Conservation (phyloP, 64 coral and sea anemone species). For the Cladopsammia gracilis region DNA sequence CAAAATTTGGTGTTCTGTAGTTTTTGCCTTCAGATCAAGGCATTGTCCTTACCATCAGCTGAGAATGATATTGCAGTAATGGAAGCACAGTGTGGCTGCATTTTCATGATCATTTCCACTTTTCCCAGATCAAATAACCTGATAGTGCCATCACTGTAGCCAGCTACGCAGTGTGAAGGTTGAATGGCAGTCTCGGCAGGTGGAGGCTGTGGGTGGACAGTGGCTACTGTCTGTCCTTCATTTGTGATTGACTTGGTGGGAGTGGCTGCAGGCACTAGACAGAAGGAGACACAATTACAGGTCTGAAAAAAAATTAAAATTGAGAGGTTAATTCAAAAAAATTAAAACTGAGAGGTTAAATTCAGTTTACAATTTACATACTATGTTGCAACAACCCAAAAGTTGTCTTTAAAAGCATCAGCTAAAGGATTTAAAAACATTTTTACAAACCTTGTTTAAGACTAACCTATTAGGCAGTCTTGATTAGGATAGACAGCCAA, state of each 20-base stretch:
- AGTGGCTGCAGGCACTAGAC: conserved; percentile 67
- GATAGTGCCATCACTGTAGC: conserved; percentile 96
- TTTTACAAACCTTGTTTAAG: no score
- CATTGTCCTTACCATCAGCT: conserved; percentile 78
- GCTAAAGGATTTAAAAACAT: no score
- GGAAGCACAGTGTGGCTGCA: conserved; percentile 92
- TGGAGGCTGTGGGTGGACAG: conserved; percentile 78
- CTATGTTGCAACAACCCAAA: no score
- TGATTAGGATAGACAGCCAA: no score
- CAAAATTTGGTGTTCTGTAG: no score
- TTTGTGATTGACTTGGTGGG: conserved; percentile 74
- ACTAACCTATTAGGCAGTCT: no score
- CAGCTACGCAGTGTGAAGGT: conserved; percentile 96
- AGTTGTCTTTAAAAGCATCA: no score
- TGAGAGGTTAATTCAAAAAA: neutral
- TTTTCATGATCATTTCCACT: conserved; percentile 99
- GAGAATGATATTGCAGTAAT: conserved; percentile 92
- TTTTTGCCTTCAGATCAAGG: no score
- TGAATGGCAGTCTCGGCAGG: conserved; percentile 28
- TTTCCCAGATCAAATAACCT: conserved; percentile 97
- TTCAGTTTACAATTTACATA: no score
- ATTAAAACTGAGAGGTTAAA: no score
- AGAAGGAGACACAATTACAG: conserved; percentile 83
- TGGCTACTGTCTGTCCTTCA: conserved; percentile 79
- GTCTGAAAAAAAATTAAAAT: conserved; percentile 27